Evolutionary conservation across 2,797 vertebrate genomes (phyloP).

Genomic region (Karalla daura): DNA sequence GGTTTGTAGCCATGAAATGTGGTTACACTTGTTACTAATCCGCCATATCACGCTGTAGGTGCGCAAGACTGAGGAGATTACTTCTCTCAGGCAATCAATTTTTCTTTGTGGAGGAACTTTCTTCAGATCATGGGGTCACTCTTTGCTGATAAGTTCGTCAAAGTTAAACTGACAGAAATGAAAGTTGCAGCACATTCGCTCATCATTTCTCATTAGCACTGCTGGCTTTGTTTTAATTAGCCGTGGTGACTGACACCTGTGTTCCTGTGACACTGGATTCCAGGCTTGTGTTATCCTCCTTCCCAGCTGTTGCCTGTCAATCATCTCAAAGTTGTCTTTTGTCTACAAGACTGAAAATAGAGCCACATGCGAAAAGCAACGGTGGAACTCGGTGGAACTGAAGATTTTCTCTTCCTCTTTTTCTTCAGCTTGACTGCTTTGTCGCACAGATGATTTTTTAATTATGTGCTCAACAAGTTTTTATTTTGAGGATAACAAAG

Average conservation of each 20-base stretch:
- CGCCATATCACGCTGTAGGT: background rate
- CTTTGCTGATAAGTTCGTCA: constrained; percentile 53
- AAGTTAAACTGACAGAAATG: constrained; percentile 54
- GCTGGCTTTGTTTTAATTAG: constrained; percentile 73
- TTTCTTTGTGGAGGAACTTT: constrained; percentile 21
- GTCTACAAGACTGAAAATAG: constrained; percentile 40
- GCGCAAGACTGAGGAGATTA: background rate
- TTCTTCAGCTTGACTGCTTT: constrained; percentile 7
- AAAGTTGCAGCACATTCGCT: constrained; percentile 44
- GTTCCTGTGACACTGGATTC: constrained; percentile 51
- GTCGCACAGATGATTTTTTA: background rate
- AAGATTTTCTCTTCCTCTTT: background rate
- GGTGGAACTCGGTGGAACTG: constrained; percentile 3
- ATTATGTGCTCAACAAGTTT: background rate
- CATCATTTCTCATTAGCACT: constrained; percentile 67
- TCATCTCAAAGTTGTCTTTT: constrained; percentile 53
- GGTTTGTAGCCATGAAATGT: background rate
- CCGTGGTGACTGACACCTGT: constrained; percentile 61
- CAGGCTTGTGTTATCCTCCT: constrained; percentile 57
- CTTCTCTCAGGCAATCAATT: constrained; percentile 3
- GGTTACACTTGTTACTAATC: background rate
- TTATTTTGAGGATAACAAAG: too few relatives aligned
- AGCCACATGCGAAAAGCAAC: constrained; percentile 25
- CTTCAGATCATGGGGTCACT: constrained; percentile 30
- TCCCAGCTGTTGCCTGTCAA: constrained; percentile 72